Conservation (phyloP, 2,888 invertebrate species). For the Epirrhoe alternata region DNA sequence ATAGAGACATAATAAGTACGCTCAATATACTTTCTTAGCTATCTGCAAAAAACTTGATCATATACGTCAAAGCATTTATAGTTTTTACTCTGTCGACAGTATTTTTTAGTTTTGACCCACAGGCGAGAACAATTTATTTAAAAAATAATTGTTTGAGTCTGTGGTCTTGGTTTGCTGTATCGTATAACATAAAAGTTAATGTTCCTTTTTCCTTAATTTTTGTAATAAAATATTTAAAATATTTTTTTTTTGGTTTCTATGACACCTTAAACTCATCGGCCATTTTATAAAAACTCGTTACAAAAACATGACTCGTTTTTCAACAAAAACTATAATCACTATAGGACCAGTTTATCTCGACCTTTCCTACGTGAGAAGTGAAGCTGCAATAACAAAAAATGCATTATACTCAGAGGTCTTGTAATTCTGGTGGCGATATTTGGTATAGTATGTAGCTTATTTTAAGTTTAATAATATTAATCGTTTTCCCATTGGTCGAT, state of each 20-base stretch:
- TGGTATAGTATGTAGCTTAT: constrained; percentile 53
- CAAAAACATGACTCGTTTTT: constrained; percentile 31
- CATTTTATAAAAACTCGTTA: constrained; percentile 41
- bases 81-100: constrained; percentile 29
- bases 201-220: constrained; percentile 63
- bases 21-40: constrained; percentile 2
- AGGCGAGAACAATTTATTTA: constrained; percentile 8
- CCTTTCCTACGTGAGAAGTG: constrained; percentile 36
- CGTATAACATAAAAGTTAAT: constrained; percentile 50
- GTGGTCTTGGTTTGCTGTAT: constrained; percentile 39
- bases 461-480: constrained; percentile 63
- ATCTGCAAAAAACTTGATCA: constrained; percentile 26
- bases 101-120: constrained; percentile 9
- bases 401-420: constrained; percentile 47
- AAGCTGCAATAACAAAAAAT: constrained; percentile 42
- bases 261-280: constrained; percentile 9
- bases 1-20: not conserved
- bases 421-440: constrained; percentile 53
- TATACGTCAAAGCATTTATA: constrained; percentile 61
- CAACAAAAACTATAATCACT: constrained; percentile 42
- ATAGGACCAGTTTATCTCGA: constrained; percentile 45
- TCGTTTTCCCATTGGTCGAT: constrained; percentile 63
- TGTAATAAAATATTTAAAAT: constrained; percentile 53
- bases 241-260: constrained; percentile 23
- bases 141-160: constrained; percentile 28